Conservation (phyloP, 2,113 vertebrate species). For the Riparia riparia region DNA sequence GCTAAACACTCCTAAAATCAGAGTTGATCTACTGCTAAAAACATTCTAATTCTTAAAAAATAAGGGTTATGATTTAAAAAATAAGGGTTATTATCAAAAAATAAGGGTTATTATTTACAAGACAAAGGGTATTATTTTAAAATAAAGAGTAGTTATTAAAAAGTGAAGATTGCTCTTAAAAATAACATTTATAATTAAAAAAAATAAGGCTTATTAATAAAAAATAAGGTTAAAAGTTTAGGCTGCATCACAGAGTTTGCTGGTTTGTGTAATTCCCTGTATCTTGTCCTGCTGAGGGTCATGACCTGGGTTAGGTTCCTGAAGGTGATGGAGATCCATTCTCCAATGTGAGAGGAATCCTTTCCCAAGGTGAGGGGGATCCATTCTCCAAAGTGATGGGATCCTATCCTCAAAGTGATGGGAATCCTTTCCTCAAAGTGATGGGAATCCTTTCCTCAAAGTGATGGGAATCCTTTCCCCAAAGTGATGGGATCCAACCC, state of each 20-base stretch:
- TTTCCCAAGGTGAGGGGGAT: rapidly evolving
- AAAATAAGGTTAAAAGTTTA: neutral
- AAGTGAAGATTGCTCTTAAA: no score
- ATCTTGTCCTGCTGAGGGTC: neutral
- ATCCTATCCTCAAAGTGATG: rapidly evolving
- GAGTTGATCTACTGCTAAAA: neutral
- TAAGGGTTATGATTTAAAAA: neutral
- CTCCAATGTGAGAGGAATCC: no score
- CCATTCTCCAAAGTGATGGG: rapidly evolving
- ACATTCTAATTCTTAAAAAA: neutral
- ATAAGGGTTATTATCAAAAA: neutral
- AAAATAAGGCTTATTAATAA: neutral
- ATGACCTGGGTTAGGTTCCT: neutral
- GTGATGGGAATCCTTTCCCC: rapidly evolving
- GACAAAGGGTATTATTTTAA: no score
- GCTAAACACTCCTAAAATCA: neutral
- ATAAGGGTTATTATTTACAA: neutral
- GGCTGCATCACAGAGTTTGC: no score
- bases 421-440: neutral
- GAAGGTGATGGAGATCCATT: neutral
- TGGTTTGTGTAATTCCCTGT: neutral
- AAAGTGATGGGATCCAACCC: rapidly evolving
- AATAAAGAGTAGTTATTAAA: no score
- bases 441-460: rapidly evolving
- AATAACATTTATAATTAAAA: rapidly evolving